Conservation (phyloP, 2,888 invertebrate genomes). For the Oithona nana region DNA sequence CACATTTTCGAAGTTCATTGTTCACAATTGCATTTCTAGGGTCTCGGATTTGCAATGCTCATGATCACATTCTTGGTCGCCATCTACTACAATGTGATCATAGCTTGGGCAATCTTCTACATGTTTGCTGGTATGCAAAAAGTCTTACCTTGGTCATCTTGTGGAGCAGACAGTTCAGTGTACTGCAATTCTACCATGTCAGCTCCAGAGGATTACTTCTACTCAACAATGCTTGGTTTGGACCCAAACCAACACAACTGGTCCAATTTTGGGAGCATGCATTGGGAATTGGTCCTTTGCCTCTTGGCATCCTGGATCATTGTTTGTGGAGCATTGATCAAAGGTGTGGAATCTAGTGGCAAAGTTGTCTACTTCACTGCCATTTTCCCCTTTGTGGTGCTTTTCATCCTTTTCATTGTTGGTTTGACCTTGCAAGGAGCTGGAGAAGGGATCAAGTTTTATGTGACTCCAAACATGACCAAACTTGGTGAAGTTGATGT, state of each 20-base stretch:
- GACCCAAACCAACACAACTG: background rate
- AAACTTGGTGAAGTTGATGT: slow-evolving; percentile 46
- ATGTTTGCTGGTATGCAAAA: slow-evolving; percentile 35
- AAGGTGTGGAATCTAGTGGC: slow-evolving; percentile 58
- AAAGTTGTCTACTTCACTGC: slow-evolving; percentile 57
- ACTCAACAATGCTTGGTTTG: background rate
- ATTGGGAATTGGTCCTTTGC: slow-evolving; percentile 49
- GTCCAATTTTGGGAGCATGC: slow-evolving; percentile 34
- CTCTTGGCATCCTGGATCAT: slow-evolving; percentile 57
- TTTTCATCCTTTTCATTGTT: slow-evolving; percentile 52
- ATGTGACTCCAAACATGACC: slow-evolving; percentile 54
- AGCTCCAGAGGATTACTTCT: slow-evolving; percentile 13
- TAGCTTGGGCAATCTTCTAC: slow-evolving; percentile 56
- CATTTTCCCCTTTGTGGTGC: slow-evolving; percentile 52
- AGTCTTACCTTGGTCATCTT: background rate
- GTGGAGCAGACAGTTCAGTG: background rate
- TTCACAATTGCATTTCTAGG: no score
- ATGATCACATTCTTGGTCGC: slow-evolving; percentile 53
- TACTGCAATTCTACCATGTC: background rate
- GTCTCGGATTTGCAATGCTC: slow-evolving; percentile 53
- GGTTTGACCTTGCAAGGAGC: slow-evolving; percentile 57
- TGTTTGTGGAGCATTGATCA: slow-evolving; percentile 54
- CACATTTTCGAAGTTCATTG: no score
- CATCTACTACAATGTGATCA: slow-evolving; percentile 54
- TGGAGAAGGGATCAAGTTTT: slow-evolving; percentile 51